Percentiles rank a stretch among this genome's conserved stretches.
phyloP scores from a whole-genome alignment of 2,113 vertebrate species.

The Oceanodroma tethys region DNA sequence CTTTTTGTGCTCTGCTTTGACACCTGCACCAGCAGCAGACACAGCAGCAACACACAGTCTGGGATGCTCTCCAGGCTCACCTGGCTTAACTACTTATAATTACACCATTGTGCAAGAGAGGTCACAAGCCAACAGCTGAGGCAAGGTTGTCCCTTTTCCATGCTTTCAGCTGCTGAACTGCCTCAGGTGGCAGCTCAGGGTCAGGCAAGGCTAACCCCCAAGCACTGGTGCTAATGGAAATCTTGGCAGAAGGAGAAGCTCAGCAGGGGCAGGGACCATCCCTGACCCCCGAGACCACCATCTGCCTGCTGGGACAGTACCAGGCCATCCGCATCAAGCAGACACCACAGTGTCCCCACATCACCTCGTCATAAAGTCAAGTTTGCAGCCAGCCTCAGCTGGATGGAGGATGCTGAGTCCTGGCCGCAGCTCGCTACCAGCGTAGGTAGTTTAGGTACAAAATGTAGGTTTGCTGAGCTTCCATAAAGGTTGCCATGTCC shows the following conservation, averaged over 20 bases:
- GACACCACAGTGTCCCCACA: not conserved
- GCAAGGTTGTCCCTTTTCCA: not conserved
- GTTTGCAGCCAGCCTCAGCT: not conserved
- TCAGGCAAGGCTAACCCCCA: not conserved
- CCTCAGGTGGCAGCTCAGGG: not conserved
- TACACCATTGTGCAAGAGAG: not conserved
- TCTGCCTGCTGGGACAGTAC: not conserved
- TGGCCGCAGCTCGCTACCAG: not conserved
- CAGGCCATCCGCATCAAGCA: fast-evolving
- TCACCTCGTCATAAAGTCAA: not conserved
- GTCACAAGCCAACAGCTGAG: not conserved
- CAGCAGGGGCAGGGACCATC: not conserved
- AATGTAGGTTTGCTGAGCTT: not conserved
- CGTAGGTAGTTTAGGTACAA: not conserved
- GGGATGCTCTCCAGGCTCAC: not conserved
- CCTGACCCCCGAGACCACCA: not conserved
- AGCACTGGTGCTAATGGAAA: not conserved
- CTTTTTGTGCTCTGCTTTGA: not conserved
- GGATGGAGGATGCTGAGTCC: not conserved
- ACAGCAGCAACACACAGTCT: too few species aligned
- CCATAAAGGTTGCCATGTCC: not conserved
- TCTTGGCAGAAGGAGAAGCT: not conserved
- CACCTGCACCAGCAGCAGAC: not conserved
- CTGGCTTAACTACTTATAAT: not conserved
- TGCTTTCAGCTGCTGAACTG: not conserved